These are phyloP conservation scores for Hippocampus barbouri DNA, from an alignment of 2,113 vertebrate genomes.

Conservation along the genomic window DNA sequence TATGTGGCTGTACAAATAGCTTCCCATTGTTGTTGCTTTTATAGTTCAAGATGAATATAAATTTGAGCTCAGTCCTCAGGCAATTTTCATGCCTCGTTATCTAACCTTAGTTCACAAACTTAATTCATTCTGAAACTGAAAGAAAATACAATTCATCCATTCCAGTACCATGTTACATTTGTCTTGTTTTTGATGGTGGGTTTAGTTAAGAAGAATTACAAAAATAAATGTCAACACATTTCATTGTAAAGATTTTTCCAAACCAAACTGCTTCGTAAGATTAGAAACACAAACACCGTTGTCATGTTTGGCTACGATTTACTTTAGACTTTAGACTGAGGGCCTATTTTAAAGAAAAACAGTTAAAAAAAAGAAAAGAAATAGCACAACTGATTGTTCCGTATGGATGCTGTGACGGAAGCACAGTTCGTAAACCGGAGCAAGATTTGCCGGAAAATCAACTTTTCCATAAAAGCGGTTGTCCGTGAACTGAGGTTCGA, in stretches of 20 bases:
- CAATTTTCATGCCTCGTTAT: background rate
- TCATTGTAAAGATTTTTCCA: too few species aligned
- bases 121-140: background rate
- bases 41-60: background rate
- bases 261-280: too few species aligned
- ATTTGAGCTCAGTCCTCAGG: background rate
- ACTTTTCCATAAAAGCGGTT: background rate
- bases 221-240: too few species aligned
- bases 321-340: background rate
- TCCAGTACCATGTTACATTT: background rate
- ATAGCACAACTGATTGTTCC: background rate
- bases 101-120: background rate
- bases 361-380: background rate
- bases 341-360: background rate
- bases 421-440: background rate
- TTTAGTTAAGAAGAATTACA: background rate
- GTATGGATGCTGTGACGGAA: background rate
- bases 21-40: background rate
- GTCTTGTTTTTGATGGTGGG: background rate
- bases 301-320: background rate
- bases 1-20: slow-evolving; percentile 13
- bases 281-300: background rate
- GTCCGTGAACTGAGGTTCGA: background rate
- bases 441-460: background rate
- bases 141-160: background rate